Percentiles rank a stretch among this genome's conserved stretches.
phyloP scores from a whole-genome alignment of 2,113 vertebrate genomes.

The Strix uralensis region DNA sequence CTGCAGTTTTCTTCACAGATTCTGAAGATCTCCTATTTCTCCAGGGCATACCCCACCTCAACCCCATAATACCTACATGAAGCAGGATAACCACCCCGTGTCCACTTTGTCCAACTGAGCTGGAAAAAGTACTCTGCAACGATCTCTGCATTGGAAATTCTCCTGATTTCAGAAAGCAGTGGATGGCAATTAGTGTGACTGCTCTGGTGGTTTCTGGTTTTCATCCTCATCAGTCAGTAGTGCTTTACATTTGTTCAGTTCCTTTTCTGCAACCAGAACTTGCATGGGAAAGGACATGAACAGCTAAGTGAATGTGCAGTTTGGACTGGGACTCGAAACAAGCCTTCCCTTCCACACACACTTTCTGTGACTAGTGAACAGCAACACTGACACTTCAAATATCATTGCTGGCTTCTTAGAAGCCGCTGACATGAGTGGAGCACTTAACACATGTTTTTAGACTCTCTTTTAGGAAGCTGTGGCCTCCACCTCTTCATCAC shows the following conservation, averaged over 20 bases:
- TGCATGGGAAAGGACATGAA: constrained; percentile 9
- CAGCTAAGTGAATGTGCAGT: not conserved
- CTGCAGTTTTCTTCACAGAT: not conserved
- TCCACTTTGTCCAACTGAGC: not conserved
- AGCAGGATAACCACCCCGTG: not conserved
- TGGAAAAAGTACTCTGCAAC: not conserved
- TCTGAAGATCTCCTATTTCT: not conserved
- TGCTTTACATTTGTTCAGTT: not conserved
- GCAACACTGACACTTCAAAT: not conserved
- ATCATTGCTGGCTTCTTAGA: not conserved
- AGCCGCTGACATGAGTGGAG: not conserved
- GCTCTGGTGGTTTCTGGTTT: not conserved
- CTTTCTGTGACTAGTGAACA: not conserved
- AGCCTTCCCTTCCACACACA: not conserved
- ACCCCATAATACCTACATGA: not conserved
- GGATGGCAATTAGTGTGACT: not conserved
- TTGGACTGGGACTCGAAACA: not conserved
- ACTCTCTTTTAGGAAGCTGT: not conserved
- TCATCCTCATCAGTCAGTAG: constrained; percentile 12
- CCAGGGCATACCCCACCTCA: not conserved
- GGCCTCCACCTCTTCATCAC: not conserved
- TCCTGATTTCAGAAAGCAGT: not conserved
- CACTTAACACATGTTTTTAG: not conserved
- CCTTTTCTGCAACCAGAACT: constrained; percentile 11
- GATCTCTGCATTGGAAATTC: not conserved